Percentiles rank a stretch among this genome's conserved stretches.
Evolutionary conservation across 2,888 invertebrate species (phyloP).

Genomic region (Barypeithes pellucidus): DNA sequence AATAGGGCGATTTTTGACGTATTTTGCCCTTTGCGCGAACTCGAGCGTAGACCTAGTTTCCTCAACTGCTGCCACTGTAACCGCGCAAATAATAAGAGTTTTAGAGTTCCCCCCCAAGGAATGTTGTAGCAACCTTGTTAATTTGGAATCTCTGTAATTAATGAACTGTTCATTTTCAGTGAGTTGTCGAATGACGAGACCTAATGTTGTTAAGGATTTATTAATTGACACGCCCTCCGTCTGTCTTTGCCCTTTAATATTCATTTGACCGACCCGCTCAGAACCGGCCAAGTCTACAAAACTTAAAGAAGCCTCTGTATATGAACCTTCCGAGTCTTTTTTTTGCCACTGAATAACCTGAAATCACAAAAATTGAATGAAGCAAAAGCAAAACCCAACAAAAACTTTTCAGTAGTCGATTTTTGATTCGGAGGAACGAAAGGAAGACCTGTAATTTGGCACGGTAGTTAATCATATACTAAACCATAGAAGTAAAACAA

Average conservation of each 20-base stretch:
- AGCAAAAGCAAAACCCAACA: not conserved
- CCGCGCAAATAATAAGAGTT: slow-evolving; percentile 89
- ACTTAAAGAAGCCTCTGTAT: slow-evolving; percentile 85
- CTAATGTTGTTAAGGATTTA: slow-evolving; percentile 81
- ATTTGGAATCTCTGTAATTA: slow-evolving; percentile 81
- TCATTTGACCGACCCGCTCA: slow-evolving; percentile 86
- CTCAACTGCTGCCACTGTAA: slow-evolving; percentile 85
- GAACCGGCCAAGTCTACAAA: slow-evolving; percentile 94
- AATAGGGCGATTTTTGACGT: slow-evolving; percentile 84
- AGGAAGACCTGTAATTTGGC: too few species aligned
- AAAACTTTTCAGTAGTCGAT: not conserved
- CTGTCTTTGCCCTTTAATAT: slow-evolving; percentile 83
- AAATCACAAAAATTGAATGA: slow-evolving; percentile 23
- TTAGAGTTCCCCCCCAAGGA: slow-evolving; percentile 92
- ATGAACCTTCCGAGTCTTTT: slow-evolving; percentile 69
- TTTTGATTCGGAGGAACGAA: not conserved
- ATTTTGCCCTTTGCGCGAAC: slow-evolving; percentile 89
- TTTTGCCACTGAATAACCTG: slow-evolving; percentile 67
- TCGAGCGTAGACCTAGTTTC: slow-evolving; percentile 81
- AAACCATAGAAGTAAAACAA: too few species aligned
- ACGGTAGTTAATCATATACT: too few species aligned
- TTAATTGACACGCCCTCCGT: slow-evolving; percentile 91
- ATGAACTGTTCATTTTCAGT: slow-evolving; percentile 75
- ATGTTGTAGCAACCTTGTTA: slow-evolving; percentile 88
- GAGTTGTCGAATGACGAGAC: slow-evolving; percentile 87